A percentile compares a stretch with the other conserved stretches of the same genome.
These are phyloP conservation scores for Nothocercus nigrocapillus DNA, from an alignment of 2,113 vertebrate species.

Conservation along the genomic window DNA sequence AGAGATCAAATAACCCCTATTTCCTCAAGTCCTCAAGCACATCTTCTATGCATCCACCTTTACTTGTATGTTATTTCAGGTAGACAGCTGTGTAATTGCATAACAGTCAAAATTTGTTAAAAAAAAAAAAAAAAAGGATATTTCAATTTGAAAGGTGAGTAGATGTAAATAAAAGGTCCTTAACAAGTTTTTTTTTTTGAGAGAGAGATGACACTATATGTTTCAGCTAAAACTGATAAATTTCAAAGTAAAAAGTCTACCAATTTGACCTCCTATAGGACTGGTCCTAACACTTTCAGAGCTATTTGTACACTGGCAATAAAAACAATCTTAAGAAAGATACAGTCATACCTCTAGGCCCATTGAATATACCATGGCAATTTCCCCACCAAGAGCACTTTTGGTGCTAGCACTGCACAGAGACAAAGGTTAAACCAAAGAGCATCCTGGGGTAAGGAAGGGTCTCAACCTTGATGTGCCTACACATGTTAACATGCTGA, in stretches of 20 bases:
- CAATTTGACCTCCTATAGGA: not conserved
- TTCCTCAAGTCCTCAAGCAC: not conserved
- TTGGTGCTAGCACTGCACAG: not conserved
- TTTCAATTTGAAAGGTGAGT: not conserved
- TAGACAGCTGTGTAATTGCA: not conserved
- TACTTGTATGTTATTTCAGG: not conserved
- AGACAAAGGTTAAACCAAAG: accelerated
- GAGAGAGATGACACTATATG: too few species aligned
- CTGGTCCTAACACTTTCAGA: not conserved
- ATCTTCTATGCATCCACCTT: not conserved
- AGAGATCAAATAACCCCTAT: not conserved
- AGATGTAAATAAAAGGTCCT: not conserved
- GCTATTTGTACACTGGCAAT: not conserved
- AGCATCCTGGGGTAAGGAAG: not conserved
- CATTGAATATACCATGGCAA: accelerated
- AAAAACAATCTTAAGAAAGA: not conserved
- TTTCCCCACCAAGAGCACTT: not conserved
- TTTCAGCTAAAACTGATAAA: not conserved
- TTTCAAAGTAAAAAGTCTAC: not conserved
- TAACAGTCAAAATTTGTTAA: not conserved
- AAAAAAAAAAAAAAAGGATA: not conserved
- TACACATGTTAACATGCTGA: not conserved
- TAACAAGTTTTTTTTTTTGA: not conserved
- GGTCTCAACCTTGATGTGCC: not conserved
- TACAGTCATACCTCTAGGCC: not conserved